These are phyloP conservation scores for Drosophila neonasuta DNA, from an alignment of 2,888 invertebrate species.

Conservation along the genomic window DNA sequence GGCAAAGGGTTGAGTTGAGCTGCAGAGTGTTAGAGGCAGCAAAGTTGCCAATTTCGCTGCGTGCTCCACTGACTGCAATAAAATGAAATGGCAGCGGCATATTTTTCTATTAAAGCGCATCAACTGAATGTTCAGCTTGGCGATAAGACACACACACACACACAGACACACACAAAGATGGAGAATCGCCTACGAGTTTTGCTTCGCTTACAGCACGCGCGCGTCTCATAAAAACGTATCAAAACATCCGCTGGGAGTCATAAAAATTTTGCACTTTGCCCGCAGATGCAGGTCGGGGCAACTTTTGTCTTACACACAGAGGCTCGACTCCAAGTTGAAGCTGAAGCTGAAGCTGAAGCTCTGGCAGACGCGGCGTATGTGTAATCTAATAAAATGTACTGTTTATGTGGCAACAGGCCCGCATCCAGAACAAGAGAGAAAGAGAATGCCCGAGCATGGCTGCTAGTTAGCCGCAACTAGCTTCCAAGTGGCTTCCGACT, in stretches of 20 bases:
- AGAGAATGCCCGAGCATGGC: conserved; percentile 44
- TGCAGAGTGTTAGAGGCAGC: neutral
- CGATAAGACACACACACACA: conserved; percentile 43
- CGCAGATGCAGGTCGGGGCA: conserved; percentile 39
- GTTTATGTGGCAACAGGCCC: conserved; percentile 73
- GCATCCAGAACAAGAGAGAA: conserved; percentile 5
- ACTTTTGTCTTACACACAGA: conserved; percentile 35
- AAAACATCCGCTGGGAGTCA: conserved; percentile 77
- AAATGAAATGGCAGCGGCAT: conserved; percentile 58
- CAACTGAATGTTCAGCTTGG: conserved; percentile 47
- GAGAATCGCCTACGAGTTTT: conserved; percentile 53
- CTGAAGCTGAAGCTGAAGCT: conserved; percentile 9
- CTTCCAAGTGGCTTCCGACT: conserved; percentile 49
- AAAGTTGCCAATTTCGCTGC: conserved; percentile 17
- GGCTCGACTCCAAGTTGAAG: conserved; percentile 7
- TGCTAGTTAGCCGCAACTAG: conserved; percentile 60
- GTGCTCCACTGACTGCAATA: conserved; percentile 55
- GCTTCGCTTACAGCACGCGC: conserved; percentile 74
- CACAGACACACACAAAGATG: conserved; percentile 5
- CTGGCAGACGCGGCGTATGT: conserved; percentile 58
- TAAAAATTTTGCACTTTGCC: conserved; percentile 77
- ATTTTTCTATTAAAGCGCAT: conserved; percentile 71
- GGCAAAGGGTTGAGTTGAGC: conserved; percentile 25
- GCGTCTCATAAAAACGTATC: conserved; percentile 78
- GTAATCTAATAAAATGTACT: conserved; percentile 78